Base-by-base conservation (phyloP, 1,140 invertebrate species). In the Diuraphis noxia region DNA sequence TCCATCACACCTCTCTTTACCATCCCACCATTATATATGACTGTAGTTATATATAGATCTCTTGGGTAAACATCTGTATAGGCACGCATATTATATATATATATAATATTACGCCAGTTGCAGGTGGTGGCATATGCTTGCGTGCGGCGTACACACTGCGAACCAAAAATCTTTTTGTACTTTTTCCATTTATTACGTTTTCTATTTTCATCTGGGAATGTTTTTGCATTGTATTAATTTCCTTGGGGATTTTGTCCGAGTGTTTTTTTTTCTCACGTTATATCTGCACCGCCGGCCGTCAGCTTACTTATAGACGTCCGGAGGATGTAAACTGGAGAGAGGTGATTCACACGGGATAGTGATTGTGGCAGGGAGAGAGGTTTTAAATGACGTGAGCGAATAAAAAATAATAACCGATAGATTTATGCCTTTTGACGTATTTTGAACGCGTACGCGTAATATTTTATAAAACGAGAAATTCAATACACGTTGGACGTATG, bases 191-290 rank as follows among this genome's bases (percentile, higher is more conserved):
- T 88, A 63, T 88, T 88, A 40, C 52, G 52, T 88, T 56, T 63
- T 56, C 86, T 88, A 40, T 88, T 63, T 88, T 63, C 86, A 40
- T 88, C 86, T 40, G 86, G 86, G 86, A 88, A 88, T 38, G 36
- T 56, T 56, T 87, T 88, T 63, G 86, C 86, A 88, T 88, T 88
- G 86, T 88, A 63, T 88, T 88, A 88, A 88, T 88, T 88, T 88
- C 86, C 86, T 88, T 40, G 38, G 86, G 86, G 86, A 88, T 88
- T 88, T 63, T 88, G 86, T 88, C 49, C 86, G 86, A 88, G 86
- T 72, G 56, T 63, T 88, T 88, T 52, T 86, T 30, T 36, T 41
- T 85, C 84, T 85, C 81, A 10, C 2, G 46, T 72, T 63, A 40
- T 82, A 82, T 21, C 84, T 46, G n/a, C n/a, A 2, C n/a, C 40